Evolutionary conservation across 2,113 vertebrate genomes (phyloP), one percentile per base, ranked within the genome.

Genomic region (Microtus oregoni): DNA sequence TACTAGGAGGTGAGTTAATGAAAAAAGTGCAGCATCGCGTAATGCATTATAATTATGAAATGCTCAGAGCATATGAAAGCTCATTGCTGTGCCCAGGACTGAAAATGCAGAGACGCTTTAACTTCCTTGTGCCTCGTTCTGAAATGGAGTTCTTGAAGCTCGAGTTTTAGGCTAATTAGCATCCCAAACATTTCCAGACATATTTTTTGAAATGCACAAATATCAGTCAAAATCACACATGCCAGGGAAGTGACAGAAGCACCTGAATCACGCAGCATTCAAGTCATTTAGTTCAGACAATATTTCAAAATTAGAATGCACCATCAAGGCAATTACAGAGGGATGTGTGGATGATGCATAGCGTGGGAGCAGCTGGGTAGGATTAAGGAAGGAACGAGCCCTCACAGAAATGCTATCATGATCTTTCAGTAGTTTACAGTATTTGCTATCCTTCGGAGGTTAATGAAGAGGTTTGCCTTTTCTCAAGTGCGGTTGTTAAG

Each of bases 381-480:
- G 92, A 67, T 73, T 89, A 63, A 95, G 90, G 95, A 63, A 38
- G n/a, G 87, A 94, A 97, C 86, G 19, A 94, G 96, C 91, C 89
- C 92, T 82, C 77, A 94, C 96, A 44, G 89, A 78, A 52, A 38
- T 50, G 61, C 96, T 91, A 96, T 97, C 97, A 97, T 97, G 96
- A 97, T 97, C 77, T 78, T 92, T 90, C 76, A 95, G 77, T 79
- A 65, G 91, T 98, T 98, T 95, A 70, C 58, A 87, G 68, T 77
- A 90, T 97, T 96, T 97, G 94, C 96, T 98, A 95, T 90, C 58
- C 30, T 13, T 14, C 41, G 91, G 96, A 97, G 96, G 82, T 90
- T 97, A 96, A 98, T 98, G 98, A 97, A 96, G 96, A 95, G 92
- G 93, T 96, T 98, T 97, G 94, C 38, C 77, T 98, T 98, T 98